Conservation (phyloP, 2,797 vertebrate genomes). For the Kryptopterus vitreolus region DNA sequence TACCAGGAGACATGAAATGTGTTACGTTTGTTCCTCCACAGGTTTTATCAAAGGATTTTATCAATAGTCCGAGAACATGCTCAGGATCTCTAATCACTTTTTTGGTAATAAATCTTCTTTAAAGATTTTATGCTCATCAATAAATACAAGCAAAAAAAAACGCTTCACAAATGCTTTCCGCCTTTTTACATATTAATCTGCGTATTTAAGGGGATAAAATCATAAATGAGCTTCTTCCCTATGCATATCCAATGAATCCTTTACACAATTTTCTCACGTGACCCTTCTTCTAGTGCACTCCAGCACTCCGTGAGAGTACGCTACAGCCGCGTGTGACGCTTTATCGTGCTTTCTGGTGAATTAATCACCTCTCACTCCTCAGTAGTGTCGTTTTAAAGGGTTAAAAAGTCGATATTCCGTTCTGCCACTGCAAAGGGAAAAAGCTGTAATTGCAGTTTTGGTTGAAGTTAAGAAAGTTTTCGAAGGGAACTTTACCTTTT, state of each 20-base stretch:
- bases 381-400: neutral
- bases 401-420: neutral
- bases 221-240: too few relatives aligned
- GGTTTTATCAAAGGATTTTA: neutral
- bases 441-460: neutral
- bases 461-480: neutral
- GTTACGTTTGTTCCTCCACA: neutral
- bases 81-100: neutral
- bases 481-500: neutral
- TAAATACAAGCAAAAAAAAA: neutral
- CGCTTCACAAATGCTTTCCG: neutral
- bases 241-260: too few relatives aligned
- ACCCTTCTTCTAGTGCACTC: neutral
- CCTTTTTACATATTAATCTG: too few relatives aligned
- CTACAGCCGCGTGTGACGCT: too few relatives aligned
- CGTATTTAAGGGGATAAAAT: too few relatives aligned
- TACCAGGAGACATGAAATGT: neutral
- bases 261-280: neutral
- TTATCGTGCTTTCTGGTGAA: neutral
- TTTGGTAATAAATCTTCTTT: neutral
- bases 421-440: neutral
- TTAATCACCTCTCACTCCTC: neutral
- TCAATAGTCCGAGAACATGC: neutral
- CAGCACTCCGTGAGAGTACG: neutral
- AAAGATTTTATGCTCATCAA: neutral